These are phyloP conservation scores for Centropyge bicolor DNA, from an alignment of 2,797 vertebrate genomes.

Conservation along the genomic window DNA sequence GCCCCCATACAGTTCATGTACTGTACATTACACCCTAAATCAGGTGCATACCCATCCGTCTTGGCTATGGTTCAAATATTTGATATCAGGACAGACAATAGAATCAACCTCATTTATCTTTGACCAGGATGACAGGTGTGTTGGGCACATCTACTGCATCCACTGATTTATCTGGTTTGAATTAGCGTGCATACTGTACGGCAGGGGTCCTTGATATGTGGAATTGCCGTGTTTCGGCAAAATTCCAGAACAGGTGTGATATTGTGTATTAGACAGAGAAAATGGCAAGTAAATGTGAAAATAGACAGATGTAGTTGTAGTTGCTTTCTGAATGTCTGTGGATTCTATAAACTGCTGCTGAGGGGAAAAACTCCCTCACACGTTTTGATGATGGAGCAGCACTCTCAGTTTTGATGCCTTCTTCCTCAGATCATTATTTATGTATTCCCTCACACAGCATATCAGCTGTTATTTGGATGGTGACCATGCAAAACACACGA, in stretches of 20 bases:
- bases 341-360: background rate
- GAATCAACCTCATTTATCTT: background rate
- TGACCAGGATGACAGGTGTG: background rate
- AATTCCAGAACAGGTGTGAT: background rate
- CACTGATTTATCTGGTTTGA: background rate
- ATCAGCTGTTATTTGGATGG: conserved; percentile 12
- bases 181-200: too few species aligned
- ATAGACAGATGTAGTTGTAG: background rate
- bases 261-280: background rate
- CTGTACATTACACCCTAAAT: background rate
- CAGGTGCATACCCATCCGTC: conserved; percentile 25
- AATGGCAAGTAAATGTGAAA: background rate
- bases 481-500: conserved; percentile 7
- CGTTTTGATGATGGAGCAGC: conserved; percentile 2
- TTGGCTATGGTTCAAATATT: conserved; percentile 5
- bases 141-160: background rate
- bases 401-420: background rate
- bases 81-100: background rate
- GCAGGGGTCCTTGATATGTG: background rate
- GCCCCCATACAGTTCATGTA: background rate
- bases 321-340: background rate
- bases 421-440: conserved; percentile 9
- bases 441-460: background rate
- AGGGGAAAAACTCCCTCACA: background rate
- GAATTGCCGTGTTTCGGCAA: background rate